A percentile compares a stretch with the other conserved stretches of the same genome.
Evolutionary conservation across 1,140 invertebrate genomes (phyloP).

Genomic region (Epicauta chinensis): DNA sequence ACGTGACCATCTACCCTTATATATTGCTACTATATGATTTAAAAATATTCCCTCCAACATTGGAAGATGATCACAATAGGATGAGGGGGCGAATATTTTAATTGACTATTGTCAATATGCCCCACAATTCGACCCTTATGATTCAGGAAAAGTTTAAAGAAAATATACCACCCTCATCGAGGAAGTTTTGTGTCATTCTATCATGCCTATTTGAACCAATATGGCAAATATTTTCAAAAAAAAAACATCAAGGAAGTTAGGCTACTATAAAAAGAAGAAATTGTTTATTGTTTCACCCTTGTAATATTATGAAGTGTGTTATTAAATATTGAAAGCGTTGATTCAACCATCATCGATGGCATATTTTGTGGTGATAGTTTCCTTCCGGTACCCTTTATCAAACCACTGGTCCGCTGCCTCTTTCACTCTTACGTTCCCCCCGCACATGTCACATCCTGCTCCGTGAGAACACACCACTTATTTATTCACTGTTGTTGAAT

Average conservation of each 20-base stretch:
- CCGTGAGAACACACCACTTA: conserved; percentile 16
- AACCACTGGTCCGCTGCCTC: conserved; percentile 9
- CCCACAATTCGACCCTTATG: conserved; percentile 1
- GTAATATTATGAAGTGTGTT: not conserved
- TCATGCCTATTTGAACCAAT: not conserved
- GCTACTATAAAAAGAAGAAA: too few species aligned
- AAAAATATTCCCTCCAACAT: not conserved
- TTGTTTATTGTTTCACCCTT: too few species aligned
- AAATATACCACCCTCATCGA: too few species aligned
- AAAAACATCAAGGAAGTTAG: too few species aligned
- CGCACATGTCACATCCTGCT: conserved; percentile 15
- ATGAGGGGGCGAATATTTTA: conserved; percentile 20
- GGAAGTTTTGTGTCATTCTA: too few species aligned
- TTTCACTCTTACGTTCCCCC: conserved; percentile 1
- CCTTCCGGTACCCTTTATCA: conserved; percentile 17
- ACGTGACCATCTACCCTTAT: conserved; percentile 13
- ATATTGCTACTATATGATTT: not conserved
- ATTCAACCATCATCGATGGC: too few species aligned
- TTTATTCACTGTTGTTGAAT: conserved; percentile 7
- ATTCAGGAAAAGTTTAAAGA: not conserved
- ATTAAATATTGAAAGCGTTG: not conserved
- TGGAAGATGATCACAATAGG: conserved; percentile 10
- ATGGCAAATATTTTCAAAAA: too few species aligned
- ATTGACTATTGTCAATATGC: conserved; percentile 18
- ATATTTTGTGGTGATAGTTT: conserved; percentile 9